Evolutionary conservation across 2,113 vertebrate genomes (phyloP).

Genomic region (Rhombomys opimus): DNA sequence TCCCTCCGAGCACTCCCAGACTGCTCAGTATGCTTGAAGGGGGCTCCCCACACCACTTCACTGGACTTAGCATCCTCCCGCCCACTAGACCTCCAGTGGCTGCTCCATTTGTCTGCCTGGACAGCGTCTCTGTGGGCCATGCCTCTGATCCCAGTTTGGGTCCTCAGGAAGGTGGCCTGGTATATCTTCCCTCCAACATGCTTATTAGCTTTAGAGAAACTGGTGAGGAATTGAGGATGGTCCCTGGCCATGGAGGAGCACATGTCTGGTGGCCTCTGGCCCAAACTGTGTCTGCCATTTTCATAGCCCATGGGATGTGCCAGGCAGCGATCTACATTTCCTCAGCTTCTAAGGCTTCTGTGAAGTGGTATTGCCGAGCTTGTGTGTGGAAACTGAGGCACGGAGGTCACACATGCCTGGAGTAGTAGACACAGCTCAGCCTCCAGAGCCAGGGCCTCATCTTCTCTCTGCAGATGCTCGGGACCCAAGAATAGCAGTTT

Average conservation of each 20-base stretch:
- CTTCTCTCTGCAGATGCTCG: background rate
- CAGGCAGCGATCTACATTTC: background rate
- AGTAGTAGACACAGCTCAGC: background rate
- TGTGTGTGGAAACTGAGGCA: background rate
- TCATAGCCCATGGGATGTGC: background rate
- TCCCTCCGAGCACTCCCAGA: background rate
- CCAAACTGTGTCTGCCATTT: background rate
- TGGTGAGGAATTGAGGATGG: background rate
- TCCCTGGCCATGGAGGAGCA: background rate
- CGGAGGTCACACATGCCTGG: background rate
- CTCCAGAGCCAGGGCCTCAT: too few species aligned
- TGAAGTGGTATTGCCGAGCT: background rate
- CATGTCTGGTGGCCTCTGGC: background rate
- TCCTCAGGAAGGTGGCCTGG: background rate
- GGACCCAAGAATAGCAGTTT: background rate
- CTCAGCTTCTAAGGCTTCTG: background rate
- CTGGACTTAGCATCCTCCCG: background rate
- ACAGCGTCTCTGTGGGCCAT: background rate
- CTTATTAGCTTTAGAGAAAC: background rate
- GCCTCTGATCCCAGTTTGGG: background rate
- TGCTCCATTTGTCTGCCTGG: background rate
- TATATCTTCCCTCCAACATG: background rate
- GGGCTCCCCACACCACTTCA: too few species aligned
- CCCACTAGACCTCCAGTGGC: background rate
- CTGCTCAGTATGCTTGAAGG: background rate